Conservation (phyloP, 2,888 invertebrate genomes). For the Iphiclides podalirius region DNA sequence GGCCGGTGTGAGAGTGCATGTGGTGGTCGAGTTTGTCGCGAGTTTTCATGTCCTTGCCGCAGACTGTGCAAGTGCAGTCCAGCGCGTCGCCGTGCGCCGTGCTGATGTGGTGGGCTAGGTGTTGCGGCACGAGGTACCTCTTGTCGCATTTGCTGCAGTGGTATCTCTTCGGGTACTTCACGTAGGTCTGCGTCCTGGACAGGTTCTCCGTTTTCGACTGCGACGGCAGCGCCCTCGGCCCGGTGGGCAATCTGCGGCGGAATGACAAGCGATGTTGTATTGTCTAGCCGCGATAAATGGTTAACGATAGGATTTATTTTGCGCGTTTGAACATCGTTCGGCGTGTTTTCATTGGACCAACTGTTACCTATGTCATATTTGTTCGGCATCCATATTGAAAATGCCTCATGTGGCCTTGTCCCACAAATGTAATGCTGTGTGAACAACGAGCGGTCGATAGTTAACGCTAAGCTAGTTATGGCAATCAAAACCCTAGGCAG, state of each 20-base stretch:
- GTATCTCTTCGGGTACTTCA: constrained; percentile 29
- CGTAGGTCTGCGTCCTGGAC: constrained; percentile 18
- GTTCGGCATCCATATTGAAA: too few species aligned
- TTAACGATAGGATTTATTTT: too few species aligned
- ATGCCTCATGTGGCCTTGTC: too few species aligned
- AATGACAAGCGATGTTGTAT: too few species aligned
- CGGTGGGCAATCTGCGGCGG: constrained; percentile 31
- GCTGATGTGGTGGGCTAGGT: constrained; percentile 35
- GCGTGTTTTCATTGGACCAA: too few species aligned
- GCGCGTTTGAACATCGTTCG: too few species aligned
- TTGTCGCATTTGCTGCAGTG: constrained; percentile 41
- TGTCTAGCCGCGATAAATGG: too few species aligned
- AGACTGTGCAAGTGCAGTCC: constrained; percentile 33
- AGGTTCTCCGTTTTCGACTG: constrained; percentile 28
- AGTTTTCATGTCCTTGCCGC: constrained; percentile 36
- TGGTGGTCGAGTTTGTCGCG: constrained; percentile 36
- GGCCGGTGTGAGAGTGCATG: constrained; percentile 34
- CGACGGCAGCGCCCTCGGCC: constrained; percentile 29
- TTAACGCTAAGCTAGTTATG: too few species aligned
- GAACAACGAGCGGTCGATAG: too few species aligned
- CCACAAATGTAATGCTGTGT: too few species aligned
- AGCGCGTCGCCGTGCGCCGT: constrained; percentile 30
- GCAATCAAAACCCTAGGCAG: too few species aligned
- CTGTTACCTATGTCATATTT: too few species aligned
- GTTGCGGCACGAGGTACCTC: constrained; percentile 32